Evolutionary conservation across 2,797 vertebrate species (phyloP).

Genomic region (Lutjanus argentimaculatus): DNA sequence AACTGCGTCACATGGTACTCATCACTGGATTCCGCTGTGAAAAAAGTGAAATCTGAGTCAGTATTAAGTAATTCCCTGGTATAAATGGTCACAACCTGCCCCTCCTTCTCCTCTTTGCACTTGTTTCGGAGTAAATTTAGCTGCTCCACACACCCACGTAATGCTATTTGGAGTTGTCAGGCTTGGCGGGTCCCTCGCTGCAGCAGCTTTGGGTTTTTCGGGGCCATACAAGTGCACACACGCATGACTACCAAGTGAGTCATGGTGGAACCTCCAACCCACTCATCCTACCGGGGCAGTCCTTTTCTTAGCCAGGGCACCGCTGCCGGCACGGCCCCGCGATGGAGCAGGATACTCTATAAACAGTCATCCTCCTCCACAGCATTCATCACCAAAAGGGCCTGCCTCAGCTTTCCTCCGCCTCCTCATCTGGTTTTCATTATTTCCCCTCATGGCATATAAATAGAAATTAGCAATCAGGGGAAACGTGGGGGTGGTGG

Average conservation of each 20-base stretch:
- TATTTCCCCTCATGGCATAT: constrained; percentile 78
- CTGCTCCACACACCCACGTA: constrained; percentile 74
- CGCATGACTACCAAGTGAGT: constrained; percentile 82
- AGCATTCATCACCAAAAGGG: constrained; percentile 74
- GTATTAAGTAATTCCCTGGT: constrained; percentile 61
- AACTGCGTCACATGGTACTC: constrained; percentile 53
- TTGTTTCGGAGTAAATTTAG: constrained; percentile 81
- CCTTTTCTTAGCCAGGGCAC: constrained; percentile 70
- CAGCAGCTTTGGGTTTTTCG: constrained; percentile 59
- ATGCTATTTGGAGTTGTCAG: constrained; percentile 73
- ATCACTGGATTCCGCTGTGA: constrained; percentile 26
- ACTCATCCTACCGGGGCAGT: constrained; percentile 75
- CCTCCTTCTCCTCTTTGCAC: constrained; percentile 54
- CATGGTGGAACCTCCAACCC: constrained; percentile 83
- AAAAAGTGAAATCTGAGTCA: constrained; percentile 60
- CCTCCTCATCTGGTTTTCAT: constrained; percentile 80
- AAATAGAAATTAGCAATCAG: constrained; percentile 83
- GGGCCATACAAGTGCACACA: constrained; percentile 69
- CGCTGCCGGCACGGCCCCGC: constrained; percentile 43
- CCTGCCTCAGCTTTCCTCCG: constrained; percentile 68
- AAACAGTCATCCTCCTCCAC: constrained; percentile 76
- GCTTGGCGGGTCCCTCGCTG: constrained; percentile 65
- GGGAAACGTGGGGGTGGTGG: constrained; percentile 69
- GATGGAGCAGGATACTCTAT: constrained; percentile 68
- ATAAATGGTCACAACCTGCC: constrained; percentile 45